These are phyloP conservation scores for Cyclopterus lumpus DNA, from an alignment of 2,797 vertebrate species.

Conservation along the genomic window DNA sequence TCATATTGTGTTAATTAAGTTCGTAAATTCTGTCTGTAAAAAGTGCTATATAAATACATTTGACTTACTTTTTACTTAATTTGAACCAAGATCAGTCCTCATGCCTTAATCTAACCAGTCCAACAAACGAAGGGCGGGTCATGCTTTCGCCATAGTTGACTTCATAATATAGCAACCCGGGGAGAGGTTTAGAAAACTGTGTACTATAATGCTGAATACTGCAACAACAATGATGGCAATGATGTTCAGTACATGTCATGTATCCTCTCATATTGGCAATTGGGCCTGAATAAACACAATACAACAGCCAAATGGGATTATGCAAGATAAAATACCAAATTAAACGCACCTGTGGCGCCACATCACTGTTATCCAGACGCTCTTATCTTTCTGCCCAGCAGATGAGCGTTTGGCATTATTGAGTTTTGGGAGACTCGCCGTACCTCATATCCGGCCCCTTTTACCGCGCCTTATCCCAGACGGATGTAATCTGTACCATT, in stretches of 20 bases:
- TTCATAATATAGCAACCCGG: neutral
- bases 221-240: neutral
- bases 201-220: neutral
- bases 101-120: too few relatives aligned
- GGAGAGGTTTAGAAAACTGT: neutral
- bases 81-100: too few relatives aligned
- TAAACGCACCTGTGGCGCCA: slow-evolving; percentile 62
- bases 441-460: slow-evolving; percentile 75
- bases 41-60: too few relatives aligned
- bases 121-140: neutral
- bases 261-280: slow-evolving; percentile 30
- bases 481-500: slow-evolving; percentile 78
- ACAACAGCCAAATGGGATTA: slow-evolving; percentile 59
- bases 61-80: too few relatives aligned
- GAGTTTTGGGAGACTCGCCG: slow-evolving; percentile 62
- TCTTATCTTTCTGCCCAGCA: slow-evolving; percentile 71
- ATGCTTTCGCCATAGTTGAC: too few relatives aligned
- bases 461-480: slow-evolving; percentile 65
- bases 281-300: slow-evolving; percentile 49
- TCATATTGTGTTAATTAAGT: too few relatives aligned
- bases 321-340: slow-evolving; percentile 57
- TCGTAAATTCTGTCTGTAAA: too few relatives aligned
- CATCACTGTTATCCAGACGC: slow-evolving; percentile 58
- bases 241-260: neutral
- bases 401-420: slow-evolving; percentile 73